Conservation (phyloP, 2,888 invertebrate genomes). For the Itoplectis maculator region DNA sequence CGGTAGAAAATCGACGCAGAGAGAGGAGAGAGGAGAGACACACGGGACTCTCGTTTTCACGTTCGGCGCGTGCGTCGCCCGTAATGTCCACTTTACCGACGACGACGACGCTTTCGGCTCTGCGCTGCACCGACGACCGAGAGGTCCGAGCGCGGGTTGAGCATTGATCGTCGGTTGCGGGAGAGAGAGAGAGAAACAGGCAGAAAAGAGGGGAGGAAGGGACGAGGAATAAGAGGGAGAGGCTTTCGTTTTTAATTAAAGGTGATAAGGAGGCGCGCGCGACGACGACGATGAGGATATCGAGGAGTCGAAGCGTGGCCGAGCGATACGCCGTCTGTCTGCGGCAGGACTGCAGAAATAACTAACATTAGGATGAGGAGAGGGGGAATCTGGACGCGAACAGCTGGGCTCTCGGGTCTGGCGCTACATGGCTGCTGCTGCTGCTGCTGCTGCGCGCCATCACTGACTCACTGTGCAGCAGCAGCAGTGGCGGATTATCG, state of each 20-base stretch:
- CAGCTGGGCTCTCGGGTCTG: constrained; percentile 77
- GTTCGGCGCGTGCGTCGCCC: neutral
- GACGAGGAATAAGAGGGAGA: too few species aligned
- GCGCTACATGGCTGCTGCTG: constrained; percentile 75
- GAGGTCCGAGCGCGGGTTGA: too few species aligned
- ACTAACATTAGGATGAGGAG: constrained; percentile 76
- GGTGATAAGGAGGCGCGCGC: constrained; percentile 4
- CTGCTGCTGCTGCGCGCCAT: constrained; percentile 79
- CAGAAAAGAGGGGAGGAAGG: neutral
- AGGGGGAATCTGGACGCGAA: constrained; percentile 73
- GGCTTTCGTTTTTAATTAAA: neutral
- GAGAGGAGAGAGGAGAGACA: neutral
- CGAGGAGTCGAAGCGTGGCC: constrained; percentile 1
- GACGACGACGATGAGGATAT: neutral
- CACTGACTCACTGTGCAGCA: constrained; percentile 78
- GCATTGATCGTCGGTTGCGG: too few species aligned
- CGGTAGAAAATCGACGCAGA: too few species aligned
- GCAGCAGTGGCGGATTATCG: constrained; percentile 58
- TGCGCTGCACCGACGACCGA: constrained; percentile 11
- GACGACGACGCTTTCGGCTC: constrained; percentile 19
- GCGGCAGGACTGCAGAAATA: constrained; percentile 71
- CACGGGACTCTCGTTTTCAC: constrained; percentile 22
- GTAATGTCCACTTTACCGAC: constrained; percentile 20
- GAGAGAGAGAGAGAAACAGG: neutral
- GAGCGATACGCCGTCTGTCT: constrained; percentile 36